Conservation (phyloP, 2,797 vertebrate genomes). For the Gymnodraco acuticeps region DNA sequence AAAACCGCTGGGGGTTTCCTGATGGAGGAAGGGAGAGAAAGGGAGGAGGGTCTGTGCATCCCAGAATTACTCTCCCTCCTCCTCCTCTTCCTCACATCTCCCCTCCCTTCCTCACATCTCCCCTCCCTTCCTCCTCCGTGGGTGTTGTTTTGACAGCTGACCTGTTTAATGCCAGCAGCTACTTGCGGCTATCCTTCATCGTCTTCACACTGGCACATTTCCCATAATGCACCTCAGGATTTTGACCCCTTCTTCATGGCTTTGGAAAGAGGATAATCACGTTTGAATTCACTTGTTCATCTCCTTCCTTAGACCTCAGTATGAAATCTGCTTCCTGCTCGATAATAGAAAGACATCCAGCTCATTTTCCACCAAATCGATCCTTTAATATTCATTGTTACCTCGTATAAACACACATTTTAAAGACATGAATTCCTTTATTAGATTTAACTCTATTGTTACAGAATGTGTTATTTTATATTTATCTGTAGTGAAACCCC, state of each 20-base stretch:
- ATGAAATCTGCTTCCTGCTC: not conserved
- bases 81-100: constrained; percentile 25
- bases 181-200: constrained; percentile 6
- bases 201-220: constrained; percentile 1
- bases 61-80: constrained; percentile 55
- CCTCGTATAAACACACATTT: not conserved
- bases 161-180: constrained; percentile 27
- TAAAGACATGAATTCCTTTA: not conserved
- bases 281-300: constrained; percentile 13
- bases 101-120: constrained; percentile 21
- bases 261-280: not conserved
- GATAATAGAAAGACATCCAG: not conserved
- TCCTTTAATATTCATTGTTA: not conserved
- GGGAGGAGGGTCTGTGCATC: constrained; percentile 37
- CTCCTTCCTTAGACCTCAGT: not conserved
- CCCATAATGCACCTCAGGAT: not conserved
- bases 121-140: constrained; percentile 18
- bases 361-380: not conserved
- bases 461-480: no score
- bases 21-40: constrained; percentile 55
- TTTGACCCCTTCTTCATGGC: not conserved
- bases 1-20: constrained; percentile 75
- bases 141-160: constrained; percentile 68
- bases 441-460: not conserved
- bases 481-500: no score